These are phyloP conservation scores for Diadegma fenestrale DNA, from an alignment of 2,888 invertebrate genomes.

Conservation along the genomic window DNA sequence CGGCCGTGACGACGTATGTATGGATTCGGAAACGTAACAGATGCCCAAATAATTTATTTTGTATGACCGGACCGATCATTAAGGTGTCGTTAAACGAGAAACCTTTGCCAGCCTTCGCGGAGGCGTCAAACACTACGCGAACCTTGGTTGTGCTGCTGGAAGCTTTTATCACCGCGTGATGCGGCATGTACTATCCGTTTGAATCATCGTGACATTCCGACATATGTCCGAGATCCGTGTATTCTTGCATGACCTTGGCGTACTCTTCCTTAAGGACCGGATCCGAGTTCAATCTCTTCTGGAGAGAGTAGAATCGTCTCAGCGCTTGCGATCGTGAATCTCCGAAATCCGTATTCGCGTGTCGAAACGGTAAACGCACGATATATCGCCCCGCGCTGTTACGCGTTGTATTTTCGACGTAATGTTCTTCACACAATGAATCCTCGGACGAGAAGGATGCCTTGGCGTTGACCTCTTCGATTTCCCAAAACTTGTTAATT, in stretches of 20 bases:
- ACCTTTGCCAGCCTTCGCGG: slow-evolving; percentile 15
- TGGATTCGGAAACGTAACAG: slow-evolving; percentile 52
- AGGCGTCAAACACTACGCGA: slow-evolving; percentile 41
- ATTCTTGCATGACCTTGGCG: slow-evolving; percentile 47
- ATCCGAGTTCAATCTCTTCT: slow-evolving; percentile 35
- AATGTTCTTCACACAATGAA: slow-evolving; percentile 51
- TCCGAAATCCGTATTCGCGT: slow-evolving; percentile 39
- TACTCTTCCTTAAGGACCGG: slow-evolving; percentile 42
- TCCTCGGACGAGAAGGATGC: slow-evolving; percentile 31
- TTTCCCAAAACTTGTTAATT: slow-evolving; percentile 33
- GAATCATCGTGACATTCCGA: slow-evolving; percentile 20
- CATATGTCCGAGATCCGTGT: slow-evolving; percentile 47
- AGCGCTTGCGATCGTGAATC: slow-evolving; percentile 47
- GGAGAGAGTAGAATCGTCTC: slow-evolving; percentile 47
- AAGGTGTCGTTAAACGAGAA: slow-evolving; percentile 20
- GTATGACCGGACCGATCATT: slow-evolving; percentile 31
- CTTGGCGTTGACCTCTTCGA: slow-evolving; percentile 24
- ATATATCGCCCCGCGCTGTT: slow-evolving; percentile 40
- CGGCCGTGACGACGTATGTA: slow-evolving; percentile 55
- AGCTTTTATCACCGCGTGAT: slow-evolving; percentile 54
- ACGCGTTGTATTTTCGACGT: slow-evolving; percentile 34
- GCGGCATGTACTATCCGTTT: slow-evolving; percentile 52
- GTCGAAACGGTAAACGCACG: slow-evolving; percentile 57
- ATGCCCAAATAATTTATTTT: slow-evolving; percentile 31
- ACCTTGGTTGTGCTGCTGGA: slow-evolving; percentile 42